These are phyloP conservation scores for Plecturocebus donacophilus DNA, from an alignment of 2,113 vertebrate genomes.

Conservation along the genomic window DNA sequence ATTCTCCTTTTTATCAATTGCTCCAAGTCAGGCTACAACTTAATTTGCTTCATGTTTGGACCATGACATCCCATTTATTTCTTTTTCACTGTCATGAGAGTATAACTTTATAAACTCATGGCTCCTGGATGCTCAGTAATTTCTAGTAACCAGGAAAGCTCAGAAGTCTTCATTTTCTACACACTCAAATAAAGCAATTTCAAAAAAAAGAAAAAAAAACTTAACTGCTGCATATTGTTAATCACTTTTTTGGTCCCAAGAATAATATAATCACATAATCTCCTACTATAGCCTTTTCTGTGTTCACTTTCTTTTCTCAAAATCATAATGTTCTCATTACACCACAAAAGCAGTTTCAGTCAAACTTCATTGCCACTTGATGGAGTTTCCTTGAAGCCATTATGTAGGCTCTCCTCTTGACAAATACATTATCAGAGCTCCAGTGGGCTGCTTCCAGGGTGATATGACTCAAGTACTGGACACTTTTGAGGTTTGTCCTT, in stretches of 20 bases:
- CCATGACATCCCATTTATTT: constrained; percentile 2
- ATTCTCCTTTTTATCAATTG: background rate
- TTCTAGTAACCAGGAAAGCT: background rate
- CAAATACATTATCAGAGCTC: background rate
- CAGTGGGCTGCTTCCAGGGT: background rate
- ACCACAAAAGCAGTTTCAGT: background rate
- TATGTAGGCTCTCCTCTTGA: background rate
- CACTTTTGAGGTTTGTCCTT: background rate
- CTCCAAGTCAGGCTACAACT: background rate
- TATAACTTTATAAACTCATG: background rate
- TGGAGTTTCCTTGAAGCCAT: background rate
- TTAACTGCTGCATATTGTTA: background rate
- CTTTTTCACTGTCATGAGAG: background rate
- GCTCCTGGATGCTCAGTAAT: background rate
- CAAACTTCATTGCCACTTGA: background rate
- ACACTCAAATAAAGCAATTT: background rate
- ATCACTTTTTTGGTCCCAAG: background rate
- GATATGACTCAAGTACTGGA: background rate
- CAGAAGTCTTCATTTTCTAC: background rate
- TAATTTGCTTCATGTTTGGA: constrained; percentile 36
- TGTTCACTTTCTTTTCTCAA: constrained; percentile 19
- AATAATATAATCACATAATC: background rate
- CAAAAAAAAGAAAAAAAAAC: background rate
- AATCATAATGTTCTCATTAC: constrained; percentile 9
- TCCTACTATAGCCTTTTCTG: constrained; percentile 22